Conservation (phyloP, 2,888 invertebrate species). For the Cephus sareptanus region DNA sequence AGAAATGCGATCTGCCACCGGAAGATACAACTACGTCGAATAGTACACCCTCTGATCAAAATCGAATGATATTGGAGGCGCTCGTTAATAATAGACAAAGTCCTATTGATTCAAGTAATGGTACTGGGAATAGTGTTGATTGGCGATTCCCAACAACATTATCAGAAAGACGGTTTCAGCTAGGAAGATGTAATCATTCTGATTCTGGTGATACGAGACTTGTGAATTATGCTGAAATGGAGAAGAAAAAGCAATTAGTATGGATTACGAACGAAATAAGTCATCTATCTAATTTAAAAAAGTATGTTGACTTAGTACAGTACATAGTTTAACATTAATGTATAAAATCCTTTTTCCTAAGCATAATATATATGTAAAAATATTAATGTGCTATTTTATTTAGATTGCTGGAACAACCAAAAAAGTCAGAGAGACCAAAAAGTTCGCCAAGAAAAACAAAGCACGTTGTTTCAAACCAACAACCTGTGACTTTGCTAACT, state of each 20-base stretch:
- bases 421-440: constrained; percentile 41
- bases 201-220: constrained; percentile 53
- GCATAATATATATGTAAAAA: not conserved
- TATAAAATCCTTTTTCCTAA: not conserved
- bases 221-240: constrained; percentile 67
- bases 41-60: constrained; percentile 47
- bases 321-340: not conserved
- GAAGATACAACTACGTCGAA: constrained; percentile 45
- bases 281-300: constrained; percentile 69
- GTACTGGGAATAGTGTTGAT: constrained; percentile 44
- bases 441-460: constrained; percentile 38
- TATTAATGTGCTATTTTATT: constrained; percentile 1
- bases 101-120: constrained; percentile 41
- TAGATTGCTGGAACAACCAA: constrained; percentile 57
- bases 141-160: constrained; percentile 67
- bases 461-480: constrained; percentile 18
- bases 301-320: constrained; percentile 32
- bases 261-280: constrained; percentile 72
- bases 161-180: constrained; percentile 66
- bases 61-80: constrained; percentile 46
- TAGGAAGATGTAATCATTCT: constrained; percentile 47
- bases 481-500: constrained; percentile 21
- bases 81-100: constrained; percentile 41
- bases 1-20: constrained; percentile 39
- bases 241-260: constrained; percentile 68